phyloP scores from a whole-genome alignment of 2,888 invertebrate genomes.

The Rapana venosa region DNA sequence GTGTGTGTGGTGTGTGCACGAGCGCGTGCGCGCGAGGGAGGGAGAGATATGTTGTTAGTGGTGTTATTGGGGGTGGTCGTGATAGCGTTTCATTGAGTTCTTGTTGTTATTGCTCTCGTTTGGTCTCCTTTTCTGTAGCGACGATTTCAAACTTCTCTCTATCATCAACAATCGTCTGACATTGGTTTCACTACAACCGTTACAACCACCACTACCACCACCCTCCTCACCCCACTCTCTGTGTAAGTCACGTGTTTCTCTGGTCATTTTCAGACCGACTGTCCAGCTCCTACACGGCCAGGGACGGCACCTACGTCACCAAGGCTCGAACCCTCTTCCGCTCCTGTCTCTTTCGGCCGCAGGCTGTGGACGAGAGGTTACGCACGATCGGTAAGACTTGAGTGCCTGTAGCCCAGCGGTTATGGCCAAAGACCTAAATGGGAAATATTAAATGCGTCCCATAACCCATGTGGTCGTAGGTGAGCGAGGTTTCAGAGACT shows the following conservation, averaged over 20 bases:
- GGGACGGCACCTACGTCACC: conserved; percentile 52
- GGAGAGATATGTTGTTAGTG: no score
- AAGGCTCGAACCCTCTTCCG: conserved; percentile 56
- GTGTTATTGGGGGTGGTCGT: background rate
- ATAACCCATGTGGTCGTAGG: no score
- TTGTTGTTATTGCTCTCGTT: background rate
- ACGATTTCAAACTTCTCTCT: no score
- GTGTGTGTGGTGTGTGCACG: no score
- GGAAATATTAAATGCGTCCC: no score
- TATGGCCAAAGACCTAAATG: no score
- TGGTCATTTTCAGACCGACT: conserved; percentile 54
- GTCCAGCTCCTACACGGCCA: conserved; percentile 48
- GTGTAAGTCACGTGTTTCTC: background rate
- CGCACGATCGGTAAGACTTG: conserved; percentile 46
- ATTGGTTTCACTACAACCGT: no score
- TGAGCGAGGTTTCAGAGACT: no score
- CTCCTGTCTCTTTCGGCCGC: conserved; percentile 55
- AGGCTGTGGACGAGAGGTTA: conserved; percentile 44
- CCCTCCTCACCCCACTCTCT: no score
- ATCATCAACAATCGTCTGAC: background rate
- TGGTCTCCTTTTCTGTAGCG: background rate
- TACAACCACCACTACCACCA: background rate
- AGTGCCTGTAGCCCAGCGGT: no score
- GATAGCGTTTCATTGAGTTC: background rate
- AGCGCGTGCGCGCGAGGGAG: no score